phyloP scores from a whole-genome alignment of 2,888 invertebrate species.

The Hecatera dysodea region DNA sequence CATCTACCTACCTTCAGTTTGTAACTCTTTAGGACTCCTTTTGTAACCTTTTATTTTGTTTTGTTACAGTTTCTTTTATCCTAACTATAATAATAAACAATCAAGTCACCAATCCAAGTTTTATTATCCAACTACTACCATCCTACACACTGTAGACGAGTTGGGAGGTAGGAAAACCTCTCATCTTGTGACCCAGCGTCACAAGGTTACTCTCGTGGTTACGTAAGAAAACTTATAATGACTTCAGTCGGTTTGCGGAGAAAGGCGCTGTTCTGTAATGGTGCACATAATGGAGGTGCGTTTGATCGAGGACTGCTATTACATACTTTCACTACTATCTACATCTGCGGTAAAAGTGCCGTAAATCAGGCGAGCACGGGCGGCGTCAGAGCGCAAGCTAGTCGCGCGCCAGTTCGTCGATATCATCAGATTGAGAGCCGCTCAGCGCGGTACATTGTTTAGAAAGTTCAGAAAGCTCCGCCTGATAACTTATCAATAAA shows the following conservation, averaged over 20 bases:
- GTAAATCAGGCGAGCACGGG: slow-evolving; percentile 14
- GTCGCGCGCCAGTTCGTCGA: slow-evolving; percentile 20
- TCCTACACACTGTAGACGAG: too few relatives aligned
- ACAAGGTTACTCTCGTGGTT: not conserved
- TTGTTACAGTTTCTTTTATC: too few relatives aligned
- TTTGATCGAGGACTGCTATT: slow-evolving; percentile 23
- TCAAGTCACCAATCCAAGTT: too few relatives aligned
- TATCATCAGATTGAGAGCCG: slow-evolving; percentile 14
- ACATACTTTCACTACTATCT: slow-evolving; percentile 51
- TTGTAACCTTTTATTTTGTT: too few relatives aligned
- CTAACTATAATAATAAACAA: too few relatives aligned
- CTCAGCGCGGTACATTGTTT: slow-evolving; percentile 27
- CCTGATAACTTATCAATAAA: slow-evolving; percentile 15
- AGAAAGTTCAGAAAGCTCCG: slow-evolving; percentile 49
- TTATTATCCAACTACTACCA: too few relatives aligned
- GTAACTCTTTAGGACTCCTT: too few relatives aligned
- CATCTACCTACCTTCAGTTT: too few relatives aligned
- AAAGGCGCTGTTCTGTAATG: slow-evolving; percentile 22
- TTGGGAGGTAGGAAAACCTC: too few relatives aligned
- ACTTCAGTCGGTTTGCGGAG: slow-evolving; percentile 13
- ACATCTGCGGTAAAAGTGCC: slow-evolving; percentile 22
- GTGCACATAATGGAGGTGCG: not conserved
- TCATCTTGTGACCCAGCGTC: too few relatives aligned
- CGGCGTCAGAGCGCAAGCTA: slow-evolving; percentile 15
- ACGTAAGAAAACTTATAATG: not conserved